Evolutionary conservation across 1,140 invertebrate species (phyloP), one percentile per base, ranked within the genome.

Genomic region (Ceratitis capitata): DNA sequence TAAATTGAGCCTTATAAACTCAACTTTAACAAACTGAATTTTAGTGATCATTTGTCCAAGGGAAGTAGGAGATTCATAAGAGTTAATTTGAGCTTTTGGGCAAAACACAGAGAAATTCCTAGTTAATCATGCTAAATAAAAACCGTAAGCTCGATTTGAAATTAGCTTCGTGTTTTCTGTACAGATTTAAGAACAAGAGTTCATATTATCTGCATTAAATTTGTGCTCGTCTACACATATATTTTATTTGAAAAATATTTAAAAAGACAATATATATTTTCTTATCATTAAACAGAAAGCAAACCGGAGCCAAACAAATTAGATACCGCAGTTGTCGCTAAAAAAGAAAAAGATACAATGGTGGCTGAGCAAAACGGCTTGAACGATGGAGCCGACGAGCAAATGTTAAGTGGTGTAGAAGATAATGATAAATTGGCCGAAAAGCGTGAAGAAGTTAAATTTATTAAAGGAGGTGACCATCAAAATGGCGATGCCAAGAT

Each of bases 401-500:
- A 94, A 87, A 94, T 96, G 93, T 93, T 96, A 49, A 26, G 39
- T 2, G 92, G 93, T 3, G 94, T 94, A 69, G 94, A 94, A 5
- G 93, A 93, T 1, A 83, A 83, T 19, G 94, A 94, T 49, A 95
- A 94, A 87, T 92, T 94, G 85, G 88, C 94, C 7, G 92, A 94
- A 29, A 93, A 93, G 45, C 94, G 94, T 84, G 94, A 94, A 47
- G 92, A 93, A 85, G 95, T 96, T 1, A 96, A 96, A 92, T 96
- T 96, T 87, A 94, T 95, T 47, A 92, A 93, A 35, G 93, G 93
- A 4, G 93, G 93, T 4, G 95, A 95, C 88, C 94, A 95, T 85
- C 93, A 95, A 88, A 97, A 97, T 94, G 97, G 97, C 1, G 97
- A 97, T 89, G 95, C 96, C 0, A 97, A 97, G 92, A 95, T 98